phyloP scores from a whole-genome alignment of 2,888 invertebrate species.

The Syrphus vitripennis region DNA sequence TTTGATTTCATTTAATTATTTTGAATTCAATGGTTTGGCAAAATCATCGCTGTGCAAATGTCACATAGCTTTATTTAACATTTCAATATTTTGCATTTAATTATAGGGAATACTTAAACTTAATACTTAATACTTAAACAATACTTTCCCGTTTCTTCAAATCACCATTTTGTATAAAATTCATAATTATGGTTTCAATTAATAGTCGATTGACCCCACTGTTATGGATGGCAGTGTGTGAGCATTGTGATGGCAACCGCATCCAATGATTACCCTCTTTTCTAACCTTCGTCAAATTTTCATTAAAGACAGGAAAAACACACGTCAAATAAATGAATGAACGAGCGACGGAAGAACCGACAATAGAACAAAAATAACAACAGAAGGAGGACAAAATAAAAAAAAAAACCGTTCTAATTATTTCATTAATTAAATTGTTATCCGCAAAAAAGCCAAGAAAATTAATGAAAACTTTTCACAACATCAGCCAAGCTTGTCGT shows the following conservation, averaged over 20 bases:
- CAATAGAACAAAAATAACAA: background rate
- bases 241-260: background rate
- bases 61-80: too few relatives aligned
- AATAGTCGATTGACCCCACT: background rate
- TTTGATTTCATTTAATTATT: too few relatives aligned
- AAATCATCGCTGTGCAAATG: too few relatives aligned
- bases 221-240: background rate
- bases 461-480: conserved; percentile 56
- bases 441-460: conserved; percentile 39
- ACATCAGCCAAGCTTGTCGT: background rate
- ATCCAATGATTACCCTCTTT: background rate
- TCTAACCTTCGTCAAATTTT: conserved; percentile 26
- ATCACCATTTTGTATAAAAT: too few relatives aligned
- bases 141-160: too few relatives aligned
- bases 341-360: background rate
- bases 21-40: too few relatives aligned
- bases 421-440: conserved; percentile 63
- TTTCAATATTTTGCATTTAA: too few relatives aligned
- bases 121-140: too few relatives aligned
- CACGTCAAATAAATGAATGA: conserved; percentile 19
- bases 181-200: background rate
- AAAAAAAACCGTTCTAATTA: conserved; percentile 36
- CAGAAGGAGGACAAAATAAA: background rate
- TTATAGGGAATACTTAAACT: too few relatives aligned
- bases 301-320: conserved; percentile 18